Percentiles rank a stretch among this genome's conserved stretches.
Evolutionary conservation across 30 jellyfish, hydroid and myxozoan species (phyloP).

Genomic region (Sanderia malayensis): DNA sequence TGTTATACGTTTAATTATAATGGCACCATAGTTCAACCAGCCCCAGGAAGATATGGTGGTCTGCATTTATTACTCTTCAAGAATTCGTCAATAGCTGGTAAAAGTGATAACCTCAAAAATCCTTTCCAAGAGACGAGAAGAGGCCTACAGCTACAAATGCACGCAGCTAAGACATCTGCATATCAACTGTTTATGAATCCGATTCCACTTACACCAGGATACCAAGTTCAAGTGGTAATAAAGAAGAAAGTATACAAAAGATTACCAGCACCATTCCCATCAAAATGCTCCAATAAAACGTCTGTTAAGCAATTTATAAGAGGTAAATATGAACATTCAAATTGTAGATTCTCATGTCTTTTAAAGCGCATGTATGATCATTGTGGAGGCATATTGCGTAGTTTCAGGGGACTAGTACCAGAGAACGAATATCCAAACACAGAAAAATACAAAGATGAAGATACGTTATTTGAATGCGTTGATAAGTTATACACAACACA

Average conservation of each 20-base stretch:
- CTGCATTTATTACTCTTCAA: not conserved
- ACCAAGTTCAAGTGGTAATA: not conserved
- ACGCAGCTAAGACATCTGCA: not conserved
- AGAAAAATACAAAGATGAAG: not conserved
- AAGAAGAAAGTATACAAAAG: not conserved
- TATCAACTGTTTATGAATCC: not conserved
- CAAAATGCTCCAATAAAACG: conserved; percentile 2
- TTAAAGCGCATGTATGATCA: not conserved
- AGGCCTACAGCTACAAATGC: not conserved
- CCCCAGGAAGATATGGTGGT: not conserved
- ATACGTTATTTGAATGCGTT: not conserved
- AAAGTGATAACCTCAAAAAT: not conserved
- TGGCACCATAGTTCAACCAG: not conserved
- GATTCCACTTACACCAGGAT: not conserved
- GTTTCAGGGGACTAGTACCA: not conserved
- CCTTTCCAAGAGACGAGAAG: not conserved
- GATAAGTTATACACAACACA: no score
- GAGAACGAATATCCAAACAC: not conserved
- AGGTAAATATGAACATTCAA: not conserved
- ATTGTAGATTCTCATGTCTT: not conserved
- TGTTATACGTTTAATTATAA: not conserved
- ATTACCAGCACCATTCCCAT: not conserved
- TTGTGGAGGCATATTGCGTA: not conserved
- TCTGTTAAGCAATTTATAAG: not conserved
- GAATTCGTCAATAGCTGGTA: not conserved